Percentiles rank a stretch among this genome's conserved stretches.
Evolutionary conservation across 1,140 invertebrate species (phyloP).

Genomic region (Drosophila kohkoa): DNA sequence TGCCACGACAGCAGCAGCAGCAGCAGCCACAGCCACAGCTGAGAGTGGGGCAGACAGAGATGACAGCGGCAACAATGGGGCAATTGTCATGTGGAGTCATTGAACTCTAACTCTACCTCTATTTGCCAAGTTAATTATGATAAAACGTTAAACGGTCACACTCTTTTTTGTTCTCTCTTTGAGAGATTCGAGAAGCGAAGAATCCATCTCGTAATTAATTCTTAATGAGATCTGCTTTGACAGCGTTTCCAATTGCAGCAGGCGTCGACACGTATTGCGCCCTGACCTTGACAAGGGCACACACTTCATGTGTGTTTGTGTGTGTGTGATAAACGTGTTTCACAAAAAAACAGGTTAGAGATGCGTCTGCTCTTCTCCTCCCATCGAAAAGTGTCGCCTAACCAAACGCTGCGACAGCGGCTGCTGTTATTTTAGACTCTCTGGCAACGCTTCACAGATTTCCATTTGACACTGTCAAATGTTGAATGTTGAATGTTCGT

Average conservation of each 20-base stretch:
- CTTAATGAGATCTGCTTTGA: constrained; percentile 1
- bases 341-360: constrained; percentile 70
- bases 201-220: constrained; percentile 5
- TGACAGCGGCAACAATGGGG: constrained; percentile 60
- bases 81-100: constrained; percentile 74
- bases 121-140: constrained; percentile 53
- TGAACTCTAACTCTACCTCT: constrained; percentile 52
- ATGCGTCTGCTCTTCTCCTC: neutral
- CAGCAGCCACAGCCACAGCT: neutral
- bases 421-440: constrained; percentile 49
- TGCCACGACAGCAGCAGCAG: constrained; percentile 30
- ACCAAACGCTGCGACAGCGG: neutral
- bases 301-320: neutral
- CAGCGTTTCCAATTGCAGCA: constrained; percentile 15
- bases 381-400: constrained; percentile 21
- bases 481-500: no score
- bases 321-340: constrained; percentile 60
- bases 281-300: constrained; percentile 79
- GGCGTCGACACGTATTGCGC: constrained; percentile 7
- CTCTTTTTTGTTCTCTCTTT: neutral
- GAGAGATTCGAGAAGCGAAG: neutral
- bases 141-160: constrained; percentile 27
- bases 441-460: constrained; percentile 75
- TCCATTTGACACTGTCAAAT: constrained; percentile 34
- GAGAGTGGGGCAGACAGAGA: neutral